phyloP scores from a whole-genome alignment of 1,140 invertebrate genomes.

The Lasaia peninsularis region DNA sequence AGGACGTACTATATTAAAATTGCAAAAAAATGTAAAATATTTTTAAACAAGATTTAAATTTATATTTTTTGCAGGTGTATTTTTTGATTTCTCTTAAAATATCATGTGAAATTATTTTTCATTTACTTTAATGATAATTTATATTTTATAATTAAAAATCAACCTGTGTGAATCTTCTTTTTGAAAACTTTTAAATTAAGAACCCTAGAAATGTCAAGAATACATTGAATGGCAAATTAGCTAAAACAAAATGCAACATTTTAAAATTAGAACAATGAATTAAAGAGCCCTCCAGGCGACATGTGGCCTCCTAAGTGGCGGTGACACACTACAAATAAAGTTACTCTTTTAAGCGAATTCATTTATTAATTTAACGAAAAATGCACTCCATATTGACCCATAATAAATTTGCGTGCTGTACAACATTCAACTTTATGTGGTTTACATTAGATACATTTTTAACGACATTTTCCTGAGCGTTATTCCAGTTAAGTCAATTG shows the following conservation, averaged over 20 bases:
- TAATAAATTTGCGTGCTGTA: slow-evolving; percentile 18
- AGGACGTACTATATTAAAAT: too few species aligned
- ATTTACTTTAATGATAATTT: too few species aligned
- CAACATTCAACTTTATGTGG: slow-evolving; percentile 17
- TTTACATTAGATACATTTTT: slow-evolving; percentile 18
- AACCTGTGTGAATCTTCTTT: slow-evolving; percentile 3
- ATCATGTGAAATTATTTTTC: too few species aligned
- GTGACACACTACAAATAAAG: slow-evolving; percentile 75
- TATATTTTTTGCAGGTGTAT: too few species aligned
- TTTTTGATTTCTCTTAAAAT: too few species aligned
- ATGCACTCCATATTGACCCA: slow-evolving; percentile 26
- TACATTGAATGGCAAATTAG: slow-evolving; percentile 23
- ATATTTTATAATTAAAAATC: neutral
- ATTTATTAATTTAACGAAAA: slow-evolving; percentile 40
- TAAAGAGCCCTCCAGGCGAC: slow-evolving; percentile 67
- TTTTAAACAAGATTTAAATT: too few species aligned
- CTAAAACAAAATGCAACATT: slow-evolving; percentile 35
- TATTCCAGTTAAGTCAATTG: slow-evolving; percentile 51
- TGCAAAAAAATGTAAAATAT: too few species aligned
- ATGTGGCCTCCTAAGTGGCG: slow-evolving; percentile 73
- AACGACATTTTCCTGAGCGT: neutral
- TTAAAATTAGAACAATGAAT: slow-evolving; percentile 50
- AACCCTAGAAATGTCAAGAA: slow-evolving; percentile 24
- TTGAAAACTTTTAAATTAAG: slow-evolving; percentile 21
- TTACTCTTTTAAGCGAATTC: slow-evolving; percentile 67